Conservation (phyloP, 2,888 invertebrate genomes). For the Alentia gelatinosa region DNA sequence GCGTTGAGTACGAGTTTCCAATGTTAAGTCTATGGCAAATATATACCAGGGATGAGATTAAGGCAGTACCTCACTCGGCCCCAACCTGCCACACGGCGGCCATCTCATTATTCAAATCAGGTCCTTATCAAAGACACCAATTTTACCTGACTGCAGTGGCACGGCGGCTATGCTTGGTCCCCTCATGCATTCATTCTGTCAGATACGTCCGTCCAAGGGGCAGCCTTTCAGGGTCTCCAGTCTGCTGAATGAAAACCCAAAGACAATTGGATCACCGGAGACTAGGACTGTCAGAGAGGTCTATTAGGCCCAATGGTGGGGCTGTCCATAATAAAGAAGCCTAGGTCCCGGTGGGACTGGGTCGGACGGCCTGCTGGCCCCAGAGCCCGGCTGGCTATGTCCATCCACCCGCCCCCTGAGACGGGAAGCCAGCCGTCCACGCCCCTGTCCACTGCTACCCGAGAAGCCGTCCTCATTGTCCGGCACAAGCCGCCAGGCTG, state of each 20-base stretch:
- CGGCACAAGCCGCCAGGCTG: neutral
- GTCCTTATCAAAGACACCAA: neutral
- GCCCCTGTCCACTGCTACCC: neutral
- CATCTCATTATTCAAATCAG: neutral
- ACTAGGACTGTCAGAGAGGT: neutral
- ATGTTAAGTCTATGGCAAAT: too few relatives aligned
- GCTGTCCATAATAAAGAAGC: neutral
- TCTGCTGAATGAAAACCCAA: neutral
- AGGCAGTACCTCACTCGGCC: neutral
- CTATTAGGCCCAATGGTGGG: neutral
- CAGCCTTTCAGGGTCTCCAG: neutral
- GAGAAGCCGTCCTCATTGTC: neutral
- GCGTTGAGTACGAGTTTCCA: too few relatives aligned
- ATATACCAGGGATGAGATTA: too few relatives aligned
- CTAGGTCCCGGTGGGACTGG: neutral
- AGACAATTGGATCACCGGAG: conserved; percentile 20
- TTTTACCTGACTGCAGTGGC: neutral
- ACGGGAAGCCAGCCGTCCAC: neutral
- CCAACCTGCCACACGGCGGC: neutral
- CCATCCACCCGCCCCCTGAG: neutral
- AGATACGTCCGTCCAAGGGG: neutral
- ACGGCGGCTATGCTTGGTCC: neutral
- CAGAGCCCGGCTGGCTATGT: neutral
- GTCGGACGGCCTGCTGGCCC: neutral
- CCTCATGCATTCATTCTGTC: conserved; percentile 6